Percentiles rank a stretch among this genome's conserved stretches.
Conservation (phyloP, 2,888 invertebrate genomes). For the Dinocampus coccinellae region DNA sequence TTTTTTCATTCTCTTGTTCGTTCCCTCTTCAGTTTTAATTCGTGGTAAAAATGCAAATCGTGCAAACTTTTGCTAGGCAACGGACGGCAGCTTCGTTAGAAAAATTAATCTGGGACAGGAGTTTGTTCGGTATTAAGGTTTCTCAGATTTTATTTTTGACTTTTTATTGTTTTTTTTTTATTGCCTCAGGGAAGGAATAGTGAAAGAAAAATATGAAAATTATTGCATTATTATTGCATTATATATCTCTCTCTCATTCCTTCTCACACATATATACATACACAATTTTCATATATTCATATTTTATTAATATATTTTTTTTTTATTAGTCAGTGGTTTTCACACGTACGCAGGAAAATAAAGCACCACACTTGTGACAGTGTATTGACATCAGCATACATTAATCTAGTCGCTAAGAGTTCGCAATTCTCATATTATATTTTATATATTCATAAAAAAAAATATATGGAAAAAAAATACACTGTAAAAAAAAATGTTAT, state of each 20-base stretch:
- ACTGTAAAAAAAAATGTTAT: neutral
- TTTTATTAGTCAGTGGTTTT: neutral
- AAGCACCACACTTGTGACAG: neutral
- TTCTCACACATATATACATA: no score
- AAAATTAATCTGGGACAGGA: conserved; percentile 43
- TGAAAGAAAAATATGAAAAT: neutral
- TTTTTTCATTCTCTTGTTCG: conserved; percentile 17
- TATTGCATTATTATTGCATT: conserved; percentile 17
- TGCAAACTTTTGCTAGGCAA: conserved; percentile 34
- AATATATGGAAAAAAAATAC: neutral
- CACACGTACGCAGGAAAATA: neutral
- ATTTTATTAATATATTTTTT: neutral
- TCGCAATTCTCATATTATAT: neutral
- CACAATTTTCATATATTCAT: conserved; percentile 2
- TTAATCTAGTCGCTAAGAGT: neutral
- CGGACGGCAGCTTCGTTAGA: conserved; percentile 40
- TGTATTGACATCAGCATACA: neutral
- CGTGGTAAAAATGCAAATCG: conserved; percentile 43
- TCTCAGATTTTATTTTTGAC: conserved; percentile 35
- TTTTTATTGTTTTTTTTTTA: conserved; percentile 3
- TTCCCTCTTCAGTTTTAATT: conserved; percentile 37
- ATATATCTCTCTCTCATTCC: no score
- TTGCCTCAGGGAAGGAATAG: neutral
- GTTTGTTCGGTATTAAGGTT: conserved; percentile 43
- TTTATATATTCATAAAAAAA: neutral